A percentile compares a stretch with the other conserved stretches of the same genome.
phyloP scores from a whole-genome alignment of 2,113 vertebrate genomes.

The Cololabis saira region DNA sequence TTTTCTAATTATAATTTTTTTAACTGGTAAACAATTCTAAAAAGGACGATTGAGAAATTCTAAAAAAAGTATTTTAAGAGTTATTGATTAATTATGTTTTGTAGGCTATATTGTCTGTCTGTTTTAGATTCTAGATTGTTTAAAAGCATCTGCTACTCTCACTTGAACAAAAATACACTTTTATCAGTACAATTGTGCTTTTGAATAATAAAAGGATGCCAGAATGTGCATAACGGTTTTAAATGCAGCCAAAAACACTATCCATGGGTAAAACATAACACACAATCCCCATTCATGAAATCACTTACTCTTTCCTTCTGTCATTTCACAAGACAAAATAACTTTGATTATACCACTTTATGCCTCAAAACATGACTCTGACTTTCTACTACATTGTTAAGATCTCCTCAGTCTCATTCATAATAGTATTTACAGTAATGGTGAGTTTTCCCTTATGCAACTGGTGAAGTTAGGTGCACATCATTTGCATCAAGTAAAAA shows the following conservation, averaged over 20 bases:
- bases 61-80: no score
- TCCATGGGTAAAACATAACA: conserved; percentile 10
- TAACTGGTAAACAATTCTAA: background rate
- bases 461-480: conserved; percentile 14
- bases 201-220: background rate
- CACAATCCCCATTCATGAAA: background rate
- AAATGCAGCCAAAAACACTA: background rate
- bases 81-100: no score
- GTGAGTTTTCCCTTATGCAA: background rate
- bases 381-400: conserved; percentile 16
- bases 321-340: background rate
- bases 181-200: background rate
- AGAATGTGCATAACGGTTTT: background rate
- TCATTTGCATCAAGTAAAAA: conserved; percentile 5
- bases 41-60: no score
- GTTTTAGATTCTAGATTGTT: no score
- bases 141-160: background rate
- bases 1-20: background rate
- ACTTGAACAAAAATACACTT: background rate
- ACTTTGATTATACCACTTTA: background rate
- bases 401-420: conserved; percentile 1
- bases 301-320: conserved; percentile 15
- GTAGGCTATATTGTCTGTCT: no score
- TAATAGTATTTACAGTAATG: background rate
- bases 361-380: conserved; percentile 17